Base-by-base conservation (phyloP, 2,888 invertebrate species). In the Bedellia somnulentella region DNA sequence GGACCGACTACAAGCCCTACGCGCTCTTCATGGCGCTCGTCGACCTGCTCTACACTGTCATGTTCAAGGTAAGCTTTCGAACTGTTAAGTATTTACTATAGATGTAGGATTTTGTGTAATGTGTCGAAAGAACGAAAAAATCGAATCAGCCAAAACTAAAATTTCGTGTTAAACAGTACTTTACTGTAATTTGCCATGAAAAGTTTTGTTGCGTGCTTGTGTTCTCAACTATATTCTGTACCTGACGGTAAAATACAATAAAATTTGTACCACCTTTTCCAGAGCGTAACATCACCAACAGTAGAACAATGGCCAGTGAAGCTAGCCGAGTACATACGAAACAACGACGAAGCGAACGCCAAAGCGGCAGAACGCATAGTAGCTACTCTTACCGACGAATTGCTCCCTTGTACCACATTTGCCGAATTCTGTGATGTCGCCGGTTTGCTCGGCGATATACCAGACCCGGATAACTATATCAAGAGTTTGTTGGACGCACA, bases 361-460 rank as follows among this genome's bases (percentile, higher is more conserved):
- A 95, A 96, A 57, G 84, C 87, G 9, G 91, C 93, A 8, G 93
- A 94, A 57, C 82, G 82, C 37, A 80, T 96, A 35, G 81, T 97
- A 38, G 78, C 82, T 15, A 79, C 82, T 1, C 89, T 94, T 45
- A 89, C 92, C 24, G 91, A 94, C 46, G 94, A 96, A 60, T 79
- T 93, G 47, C 76, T 95, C 45, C 91, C 93, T 6, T 93, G 94
- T 70, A 82, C 91, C 37, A 90, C 92, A 10, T 89, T 96, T 62
- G 82, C 81, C 5, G 96, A 97, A 76, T 93, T 93, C 79, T 91
- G 90, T 67, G 96, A 96, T 82, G 92, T 94, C 41, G 82, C 87
- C 44, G 93, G 93, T 81, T 64, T 87, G 39, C 73, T 87, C 40
- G 81, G 77, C 37, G 85, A 85, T 39, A 79, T 88, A 37, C 70